Evolutionary conservation across 2,797 vertebrate species (phyloP).

Genomic region (Psittacula echo): DNA sequence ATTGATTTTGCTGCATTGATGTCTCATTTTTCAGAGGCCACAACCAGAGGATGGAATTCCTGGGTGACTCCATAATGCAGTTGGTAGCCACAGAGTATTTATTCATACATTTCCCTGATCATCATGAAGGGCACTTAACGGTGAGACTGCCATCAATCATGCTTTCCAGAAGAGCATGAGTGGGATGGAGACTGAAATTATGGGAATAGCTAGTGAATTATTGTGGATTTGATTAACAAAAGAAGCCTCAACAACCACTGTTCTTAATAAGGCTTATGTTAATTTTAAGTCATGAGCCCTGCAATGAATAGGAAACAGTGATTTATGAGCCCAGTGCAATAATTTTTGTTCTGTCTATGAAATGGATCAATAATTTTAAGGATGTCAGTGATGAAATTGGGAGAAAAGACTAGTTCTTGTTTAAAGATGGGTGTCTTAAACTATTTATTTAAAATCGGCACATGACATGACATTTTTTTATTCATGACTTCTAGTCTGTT

Average conservation of each 20-base stretch:
- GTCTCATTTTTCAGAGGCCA: conserved; percentile 87
- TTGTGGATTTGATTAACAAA: conserved; percentile 59
- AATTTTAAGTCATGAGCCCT: conserved; percentile 60
- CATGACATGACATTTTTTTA: neutral
- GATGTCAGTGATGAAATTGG: neutral
- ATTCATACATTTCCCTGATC: conserved; percentile 98
- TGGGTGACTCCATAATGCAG: conserved; percentile 99
- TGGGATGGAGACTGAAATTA: neutral
- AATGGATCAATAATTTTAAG: conserved; percentile 53
- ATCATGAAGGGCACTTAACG: conserved; percentile 97
- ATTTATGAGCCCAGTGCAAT: conserved; percentile 38
- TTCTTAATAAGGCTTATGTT: conserved; percentile 58
- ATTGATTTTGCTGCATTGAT: conserved; percentile 66
- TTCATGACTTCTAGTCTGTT: neutral
- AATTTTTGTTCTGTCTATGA: conserved; percentile 47
- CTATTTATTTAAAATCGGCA: neutral
- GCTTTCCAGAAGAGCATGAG: neutral
- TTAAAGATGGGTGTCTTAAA: neutral
- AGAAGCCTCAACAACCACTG: conserved; percentile 33
- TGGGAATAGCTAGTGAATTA: conserved; percentile 31
- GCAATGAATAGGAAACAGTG: conserved; percentile 14
- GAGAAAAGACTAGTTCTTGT: neutral
- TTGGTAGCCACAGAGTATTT: conserved; percentile 97
- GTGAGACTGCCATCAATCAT: conserved; percentile 79
- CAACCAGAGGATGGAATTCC: conserved; percentile 99